A percentile compares a stretch with the other conserved stretches of the same genome.
phyloP scores from a whole-genome alignment of 2,888 invertebrate genomes.

The Sicus ferrugineus region DNA sequence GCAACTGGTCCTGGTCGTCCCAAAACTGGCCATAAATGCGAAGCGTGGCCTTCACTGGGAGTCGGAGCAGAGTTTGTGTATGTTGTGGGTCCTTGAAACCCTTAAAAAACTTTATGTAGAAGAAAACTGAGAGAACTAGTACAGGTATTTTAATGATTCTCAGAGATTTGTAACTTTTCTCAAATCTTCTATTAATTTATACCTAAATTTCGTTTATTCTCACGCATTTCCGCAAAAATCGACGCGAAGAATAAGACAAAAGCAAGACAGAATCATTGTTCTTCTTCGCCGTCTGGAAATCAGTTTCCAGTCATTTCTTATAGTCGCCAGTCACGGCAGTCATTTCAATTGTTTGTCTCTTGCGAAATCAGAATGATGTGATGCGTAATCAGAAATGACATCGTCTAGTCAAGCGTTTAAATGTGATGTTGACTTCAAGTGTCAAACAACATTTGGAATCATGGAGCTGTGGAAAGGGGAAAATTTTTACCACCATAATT shows the following conservation, averaged over 20 bases:
- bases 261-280: too few relatives aligned
- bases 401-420: slow-evolving; percentile 6
- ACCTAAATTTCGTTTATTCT: not conserved
- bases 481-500: not conserved
- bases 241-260: too few relatives aligned
- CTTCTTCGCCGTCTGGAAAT: not conserved
- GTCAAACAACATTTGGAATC: not conserved
- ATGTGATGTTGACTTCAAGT: slow-evolving; percentile 7
- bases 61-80: not conserved
- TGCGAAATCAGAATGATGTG: not conserved
- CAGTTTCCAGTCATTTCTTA: not conserved
- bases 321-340: not conserved
- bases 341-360: not conserved
- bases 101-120: not conserved
- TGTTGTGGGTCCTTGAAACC: too few relatives aligned
- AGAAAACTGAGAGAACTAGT: not conserved
- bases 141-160: not conserved
- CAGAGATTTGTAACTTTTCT: not conserved
- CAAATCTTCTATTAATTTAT: not conserved
- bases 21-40: not conserved
- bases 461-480: not conserved
- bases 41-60: not conserved
- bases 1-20: not conserved
- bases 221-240: too few relatives aligned
- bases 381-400: slow-evolving; percentile 22